Percentiles rank a stretch among this genome's conserved stretches.
Evolutionary conservation across 2,797 vertebrate species (phyloP).

Genomic region (Rhyacichthys aspro): DNA sequence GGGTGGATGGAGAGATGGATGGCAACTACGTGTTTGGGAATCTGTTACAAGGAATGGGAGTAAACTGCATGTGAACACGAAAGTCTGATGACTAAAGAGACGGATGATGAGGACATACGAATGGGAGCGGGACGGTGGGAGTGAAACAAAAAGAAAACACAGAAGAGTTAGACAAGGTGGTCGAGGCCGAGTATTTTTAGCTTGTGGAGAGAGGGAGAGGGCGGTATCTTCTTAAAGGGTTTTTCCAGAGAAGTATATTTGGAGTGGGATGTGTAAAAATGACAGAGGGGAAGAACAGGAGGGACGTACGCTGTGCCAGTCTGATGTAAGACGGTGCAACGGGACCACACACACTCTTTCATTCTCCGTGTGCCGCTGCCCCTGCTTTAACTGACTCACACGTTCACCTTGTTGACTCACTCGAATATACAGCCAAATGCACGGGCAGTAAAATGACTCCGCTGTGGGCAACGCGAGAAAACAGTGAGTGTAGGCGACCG

Average conservation of each 20-base stretch:
- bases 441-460: not conserved
- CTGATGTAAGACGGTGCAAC: conserved; percentile 83
- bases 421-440: conserved; percentile 10
- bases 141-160: conserved; percentile 17
- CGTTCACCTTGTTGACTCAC: too few species aligned
- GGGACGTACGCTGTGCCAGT: conserved; percentile 65
- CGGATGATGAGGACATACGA: conserved; percentile 1
- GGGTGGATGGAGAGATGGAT: not conserved
- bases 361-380: conserved; percentile 22
- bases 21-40: conserved; percentile 16
- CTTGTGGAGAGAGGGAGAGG: conserved; percentile 63
- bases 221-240: conserved; percentile 76
- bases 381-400: too few species aligned
- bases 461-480: too few species aligned
- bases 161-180: conserved; percentile 56
- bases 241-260: conserved; percentile 84
- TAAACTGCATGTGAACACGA: not conserved
- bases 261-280: conserved; percentile 73
- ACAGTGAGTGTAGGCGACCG: not conserved
- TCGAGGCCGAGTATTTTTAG: conserved; percentile 82
- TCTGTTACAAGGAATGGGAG: conserved; percentile 7
- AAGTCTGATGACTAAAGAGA: not conserved
- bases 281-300: conserved; percentile 68
- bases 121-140: conserved; percentile 1
- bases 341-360: conserved; percentile 68